Evolutionary conservation across 1,140 invertebrate genomes (phyloP).

Genomic region (Cotesia vestalis): DNA sequence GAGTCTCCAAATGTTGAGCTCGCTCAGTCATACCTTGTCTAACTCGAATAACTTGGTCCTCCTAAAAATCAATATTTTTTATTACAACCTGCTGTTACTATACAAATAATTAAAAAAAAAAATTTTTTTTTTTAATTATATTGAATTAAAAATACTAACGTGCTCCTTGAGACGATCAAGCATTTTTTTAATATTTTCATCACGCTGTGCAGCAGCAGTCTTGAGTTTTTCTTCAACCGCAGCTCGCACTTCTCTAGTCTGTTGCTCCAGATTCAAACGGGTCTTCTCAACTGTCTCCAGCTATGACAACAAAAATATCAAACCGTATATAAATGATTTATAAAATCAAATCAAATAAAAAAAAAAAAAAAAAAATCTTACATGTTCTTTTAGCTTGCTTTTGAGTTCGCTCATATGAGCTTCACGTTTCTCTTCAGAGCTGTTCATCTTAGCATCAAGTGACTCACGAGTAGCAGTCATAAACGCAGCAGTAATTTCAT

Average conservation of each 20-base stretch:
- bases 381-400: constrained; percentile 84
- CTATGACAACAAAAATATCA: constrained; percentile 64
- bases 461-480: constrained; percentile 85
- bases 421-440: constrained; percentile 86
- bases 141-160: constrained; percentile 69
- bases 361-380: constrained; percentile 53
- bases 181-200: constrained; percentile 89
- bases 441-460: constrained; percentile 89
- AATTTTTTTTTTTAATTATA: neutral
- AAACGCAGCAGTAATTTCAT: constrained; percentile 85
- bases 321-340: constrained; percentile 6
- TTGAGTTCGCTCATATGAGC: constrained; percentile 87
- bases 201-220: constrained; percentile 82
- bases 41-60: constrained; percentile 77
- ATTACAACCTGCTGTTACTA: neutral
- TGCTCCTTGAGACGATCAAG: constrained; percentile 88
- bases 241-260: constrained; percentile 82
- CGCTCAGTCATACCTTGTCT: constrained; percentile 72
- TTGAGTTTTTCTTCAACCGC: constrained; percentile 87
- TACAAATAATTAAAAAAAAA: neutral
- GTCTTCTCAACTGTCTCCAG: constrained; percentile 86
- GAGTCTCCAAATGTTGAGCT: constrained; percentile 72
- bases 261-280: constrained; percentile 80
- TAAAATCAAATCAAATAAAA: neutral
- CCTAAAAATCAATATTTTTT: constrained; percentile 63